Conservation (phyloP, 2,113 vertebrate genomes). For the Naja naja region DNA sequence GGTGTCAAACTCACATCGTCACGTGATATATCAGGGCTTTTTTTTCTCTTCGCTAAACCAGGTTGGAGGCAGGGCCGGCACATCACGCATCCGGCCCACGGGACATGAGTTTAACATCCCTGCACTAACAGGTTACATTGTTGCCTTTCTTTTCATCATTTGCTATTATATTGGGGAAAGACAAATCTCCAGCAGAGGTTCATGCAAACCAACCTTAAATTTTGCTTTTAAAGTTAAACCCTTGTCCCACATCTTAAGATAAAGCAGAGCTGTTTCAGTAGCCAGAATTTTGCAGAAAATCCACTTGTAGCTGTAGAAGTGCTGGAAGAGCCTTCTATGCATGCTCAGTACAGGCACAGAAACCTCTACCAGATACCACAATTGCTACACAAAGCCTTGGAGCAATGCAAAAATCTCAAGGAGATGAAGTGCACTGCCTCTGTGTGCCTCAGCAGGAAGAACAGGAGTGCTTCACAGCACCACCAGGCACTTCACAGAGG, state of each 20-base stretch:
- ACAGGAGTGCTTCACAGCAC: background rate
- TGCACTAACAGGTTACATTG: background rate
- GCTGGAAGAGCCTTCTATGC: background rate
- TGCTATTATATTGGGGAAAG: background rate
- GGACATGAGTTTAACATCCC: too few relatives aligned
- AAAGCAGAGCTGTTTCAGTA: background rate
- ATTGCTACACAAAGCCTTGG: background rate
- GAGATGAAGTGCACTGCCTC: background rate
- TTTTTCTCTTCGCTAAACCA: too few relatives aligned
- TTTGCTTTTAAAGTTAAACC: background rate
- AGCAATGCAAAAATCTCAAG: background rate
- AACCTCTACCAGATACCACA: background rate
- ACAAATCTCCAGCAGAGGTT: background rate
- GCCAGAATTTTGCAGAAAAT: background rate
- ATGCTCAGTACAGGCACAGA: background rate
- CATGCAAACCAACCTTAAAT: background rate
- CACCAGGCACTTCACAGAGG: background rate
- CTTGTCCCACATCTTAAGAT: background rate
- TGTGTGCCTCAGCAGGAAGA: background rate
- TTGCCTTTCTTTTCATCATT: background rate
- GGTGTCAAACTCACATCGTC: too few relatives aligned
- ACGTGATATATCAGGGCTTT: too few relatives aligned
- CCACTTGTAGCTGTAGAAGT: background rate
- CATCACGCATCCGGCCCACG: too few relatives aligned
- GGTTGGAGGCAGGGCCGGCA: too few relatives aligned